Evolutionary conservation across 2,888 invertebrate genomes (phyloP), one percentile per base, ranked within the genome.

Genomic region (Xestoiulus laeticollis): DNA sequence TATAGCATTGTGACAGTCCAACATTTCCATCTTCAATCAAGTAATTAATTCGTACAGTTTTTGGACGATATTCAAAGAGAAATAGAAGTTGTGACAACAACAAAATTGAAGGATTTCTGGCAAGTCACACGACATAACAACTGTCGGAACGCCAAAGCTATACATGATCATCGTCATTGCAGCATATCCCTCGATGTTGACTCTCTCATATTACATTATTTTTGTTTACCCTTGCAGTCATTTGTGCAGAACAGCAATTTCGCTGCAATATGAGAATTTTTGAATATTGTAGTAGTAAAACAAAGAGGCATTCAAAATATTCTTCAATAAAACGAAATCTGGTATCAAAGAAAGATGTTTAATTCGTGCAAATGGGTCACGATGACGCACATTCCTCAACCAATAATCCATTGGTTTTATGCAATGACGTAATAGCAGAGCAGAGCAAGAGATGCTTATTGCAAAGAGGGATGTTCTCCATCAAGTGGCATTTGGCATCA

Each of bases 341-440:
- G 68, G 68, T 68, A 68, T 68, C 68, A 68, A 68, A 68, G 68
- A 68, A 26, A 68, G 68, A 68, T 68, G 68, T 68, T 68, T 68
- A 68, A 68, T 68, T 68, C 22, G 26, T 68, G 68, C 68, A 68
- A 26, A 22, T 68, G 26, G 68, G 68, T 68, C 68, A 68, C 26
- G 68, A 68, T 68, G 68, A 68, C 68, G 68, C 68, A 68, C 68
- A 68, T 68, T 68, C 68, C 68, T 68, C 26, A 1, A 26, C 22
- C 68, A 68, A 68, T 68, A 68, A 68, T 68, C 68, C 68, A 68
- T 68, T n/a, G 68, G 22, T 68, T 68, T 68, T 22, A 68, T 68
- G 68, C 68, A 26, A 68, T 68, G 68, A 68, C 68, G 68, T 68
- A 68, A 68, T 68, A 22, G 68, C 26, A 10, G 68, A 12, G 68